Percentiles rank a stretch among this genome's conserved stretches.
These are phyloP conservation scores for Cantharis nigra DNA, from an alignment of 2,888 invertebrate species.

Conservation along the genomic window DNA sequence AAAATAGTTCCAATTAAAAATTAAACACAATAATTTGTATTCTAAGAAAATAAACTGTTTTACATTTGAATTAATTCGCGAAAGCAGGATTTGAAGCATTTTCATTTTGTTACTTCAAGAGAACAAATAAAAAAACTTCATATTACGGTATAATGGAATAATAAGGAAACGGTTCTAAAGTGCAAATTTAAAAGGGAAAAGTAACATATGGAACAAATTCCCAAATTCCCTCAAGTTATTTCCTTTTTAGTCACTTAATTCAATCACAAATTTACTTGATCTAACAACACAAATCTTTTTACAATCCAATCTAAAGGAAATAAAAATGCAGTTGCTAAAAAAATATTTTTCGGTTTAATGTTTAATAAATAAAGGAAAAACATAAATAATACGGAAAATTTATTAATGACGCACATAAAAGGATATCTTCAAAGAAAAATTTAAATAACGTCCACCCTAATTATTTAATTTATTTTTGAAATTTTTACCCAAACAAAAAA, in stretches of 20 bases:
- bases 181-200: not conserved
- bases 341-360: not conserved
- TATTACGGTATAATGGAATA: not conserved
- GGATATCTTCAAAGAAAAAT: not conserved
- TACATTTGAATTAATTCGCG: not conserved
- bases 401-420: not conserved
- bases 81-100: not conserved
- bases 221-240: constrained; percentile 18
- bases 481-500: not conserved
- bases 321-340: not conserved
- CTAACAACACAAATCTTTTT: constrained; percentile 5
- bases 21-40: not conserved
- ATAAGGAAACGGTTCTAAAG: not conserved
- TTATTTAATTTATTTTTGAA: not conserved
- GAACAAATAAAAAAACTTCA: not conserved
- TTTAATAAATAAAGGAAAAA: not conserved
- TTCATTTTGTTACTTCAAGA: not conserved
- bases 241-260: constrained; percentile 9
- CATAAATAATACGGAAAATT: not conserved
- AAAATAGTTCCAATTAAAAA: not conserved
- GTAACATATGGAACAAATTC: constrained; percentile 10
- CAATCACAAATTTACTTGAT: constrained; percentile 13
- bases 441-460: not conserved
- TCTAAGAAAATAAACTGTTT: not conserved
- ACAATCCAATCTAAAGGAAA: not conserved